These are phyloP conservation scores for Lutjanus erythropterus DNA, from an alignment of 2,113 vertebrate species.

Conservation along the genomic window DNA sequence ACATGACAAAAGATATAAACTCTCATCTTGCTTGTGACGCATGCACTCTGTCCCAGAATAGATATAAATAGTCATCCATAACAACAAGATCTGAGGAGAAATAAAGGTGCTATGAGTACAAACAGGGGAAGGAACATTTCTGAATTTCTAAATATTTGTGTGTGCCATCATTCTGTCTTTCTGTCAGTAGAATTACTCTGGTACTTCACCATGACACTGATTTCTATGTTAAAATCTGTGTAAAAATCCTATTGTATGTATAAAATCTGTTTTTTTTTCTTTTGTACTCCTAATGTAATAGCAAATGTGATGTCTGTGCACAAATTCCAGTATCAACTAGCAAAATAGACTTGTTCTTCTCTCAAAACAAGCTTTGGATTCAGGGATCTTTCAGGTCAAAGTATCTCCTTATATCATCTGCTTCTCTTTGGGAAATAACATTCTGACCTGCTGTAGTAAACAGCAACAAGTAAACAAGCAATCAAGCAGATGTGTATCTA, in stretches of 20 bases:
- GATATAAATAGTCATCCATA: constrained; percentile 3
- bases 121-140: constrained; percentile 25
- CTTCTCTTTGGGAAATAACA: not conserved
- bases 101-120: constrained; percentile 29
- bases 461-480: not conserved
- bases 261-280: not conserved
- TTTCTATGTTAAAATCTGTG: not conserved
- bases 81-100: constrained; percentile 12
- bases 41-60: constrained; percentile 10
- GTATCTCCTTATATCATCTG: not conserved
- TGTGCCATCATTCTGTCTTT: not conserved
- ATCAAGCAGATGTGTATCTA: not conserved
- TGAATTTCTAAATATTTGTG: constrained; percentile 13
- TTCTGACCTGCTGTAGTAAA: not conserved
- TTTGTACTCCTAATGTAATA: not conserved
- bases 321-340: not conserved
- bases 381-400: not conserved
- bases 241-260: too few relatives aligned
- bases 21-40: not conserved
- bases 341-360: not conserved
- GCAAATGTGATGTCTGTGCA: not conserved
- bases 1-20: constrained; percentile 1
- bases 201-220: not conserved
- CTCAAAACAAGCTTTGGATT: not conserved
- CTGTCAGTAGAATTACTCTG: not conserved